Evolutionary conservation across 2,797 vertebrate genomes (phyloP).

Genomic region (Vipera latastei): DNA sequence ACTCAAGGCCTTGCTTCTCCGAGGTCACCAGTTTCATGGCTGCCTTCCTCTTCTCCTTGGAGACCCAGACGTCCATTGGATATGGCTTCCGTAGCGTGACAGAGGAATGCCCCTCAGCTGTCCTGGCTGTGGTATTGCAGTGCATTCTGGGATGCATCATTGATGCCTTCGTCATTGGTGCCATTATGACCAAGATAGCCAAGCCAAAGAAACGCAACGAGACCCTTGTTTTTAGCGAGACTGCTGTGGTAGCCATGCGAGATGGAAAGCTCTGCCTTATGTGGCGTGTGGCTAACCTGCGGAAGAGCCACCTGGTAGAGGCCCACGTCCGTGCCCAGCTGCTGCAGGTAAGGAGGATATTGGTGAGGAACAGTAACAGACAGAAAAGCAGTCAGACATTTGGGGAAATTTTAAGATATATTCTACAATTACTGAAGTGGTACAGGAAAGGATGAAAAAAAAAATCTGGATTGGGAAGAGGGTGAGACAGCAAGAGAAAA

Average conservation of each 20-base stretch:
- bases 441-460: not conserved
- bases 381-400: not conserved
- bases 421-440: not conserved
- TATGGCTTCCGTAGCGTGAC: constrained; percentile 91
- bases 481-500: not conserved
- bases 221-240: constrained; percentile 86
- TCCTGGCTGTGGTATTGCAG: constrained; percentile 88
- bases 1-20: constrained; percentile 81
- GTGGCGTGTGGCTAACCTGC: constrained; percentile 90
- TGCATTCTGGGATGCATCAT: constrained; percentile 94
- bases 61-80: constrained; percentile 84
- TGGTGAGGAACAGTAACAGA: not conserved
- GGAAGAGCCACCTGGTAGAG: constrained; percentile 90
- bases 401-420: not conserved
- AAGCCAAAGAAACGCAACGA: constrained; percentile 95
- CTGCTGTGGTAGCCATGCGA: constrained; percentile 85
- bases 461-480: not conserved
- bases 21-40: constrained; percentile 91
- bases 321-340: constrained; percentile 89
- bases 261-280: constrained; percentile 90
- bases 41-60: constrained; percentile 90
- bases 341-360: constrained; percentile 75
- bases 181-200: constrained; percentile 92
- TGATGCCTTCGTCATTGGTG: constrained; percentile 92
- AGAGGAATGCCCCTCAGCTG: constrained; percentile 89